Percentiles rank a stretch among this genome's conserved stretches.
Conservation (phyloP, 2,888 invertebrate species). For the Aspidiotus destructor region DNA sequence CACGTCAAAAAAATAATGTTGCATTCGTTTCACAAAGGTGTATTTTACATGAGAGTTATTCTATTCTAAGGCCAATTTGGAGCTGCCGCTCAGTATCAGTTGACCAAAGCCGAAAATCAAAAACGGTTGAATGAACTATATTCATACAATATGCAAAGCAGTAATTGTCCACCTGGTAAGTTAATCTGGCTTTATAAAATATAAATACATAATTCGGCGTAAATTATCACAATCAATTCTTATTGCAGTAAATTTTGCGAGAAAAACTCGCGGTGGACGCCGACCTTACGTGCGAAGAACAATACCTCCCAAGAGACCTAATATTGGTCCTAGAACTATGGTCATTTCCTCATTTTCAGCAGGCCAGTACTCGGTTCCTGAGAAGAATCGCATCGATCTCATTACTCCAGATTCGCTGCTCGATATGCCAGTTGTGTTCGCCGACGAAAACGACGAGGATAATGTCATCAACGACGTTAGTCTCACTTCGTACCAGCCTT, state of each 20-base stretch:
- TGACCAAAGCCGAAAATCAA: not conserved
- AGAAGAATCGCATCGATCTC: slow-evolving; percentile 25
- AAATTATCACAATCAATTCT: not conserved
- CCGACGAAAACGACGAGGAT: slow-evolving; percentile 36
- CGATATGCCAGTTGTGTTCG: slow-evolving; percentile 40
- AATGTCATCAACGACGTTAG: slow-evolving; percentile 28
- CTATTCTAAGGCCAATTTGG: too few species aligned
- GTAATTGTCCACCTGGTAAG: too few species aligned
- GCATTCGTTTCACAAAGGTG: too few species aligned
- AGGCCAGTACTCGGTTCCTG: not conserved
- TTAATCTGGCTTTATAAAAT: too few species aligned
- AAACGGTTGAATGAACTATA: not conserved
- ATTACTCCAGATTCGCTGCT: slow-evolving; percentile 39
- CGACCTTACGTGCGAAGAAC: slow-evolving; percentile 25
- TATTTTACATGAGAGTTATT: too few species aligned
- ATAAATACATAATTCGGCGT: too few species aligned
- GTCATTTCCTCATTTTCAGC: slow-evolving; percentile 16
- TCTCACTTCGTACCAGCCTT: slow-evolving; percentile 19
- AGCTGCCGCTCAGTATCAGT: not conserved
- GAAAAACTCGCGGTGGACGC: slow-evolving; percentile 24
- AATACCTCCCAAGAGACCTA: slow-evolving; percentile 16
- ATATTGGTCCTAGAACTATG: not conserved
- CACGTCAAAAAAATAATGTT: too few species aligned
- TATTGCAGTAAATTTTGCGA: slow-evolving; percentile 7
- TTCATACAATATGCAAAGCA: too few species aligned